A percentile compares a stretch with the other conserved stretches of the same genome.
Evolutionary conservation across 2,113 vertebrate species (phyloP).

Genomic region (Clarias batrachus): DNA sequence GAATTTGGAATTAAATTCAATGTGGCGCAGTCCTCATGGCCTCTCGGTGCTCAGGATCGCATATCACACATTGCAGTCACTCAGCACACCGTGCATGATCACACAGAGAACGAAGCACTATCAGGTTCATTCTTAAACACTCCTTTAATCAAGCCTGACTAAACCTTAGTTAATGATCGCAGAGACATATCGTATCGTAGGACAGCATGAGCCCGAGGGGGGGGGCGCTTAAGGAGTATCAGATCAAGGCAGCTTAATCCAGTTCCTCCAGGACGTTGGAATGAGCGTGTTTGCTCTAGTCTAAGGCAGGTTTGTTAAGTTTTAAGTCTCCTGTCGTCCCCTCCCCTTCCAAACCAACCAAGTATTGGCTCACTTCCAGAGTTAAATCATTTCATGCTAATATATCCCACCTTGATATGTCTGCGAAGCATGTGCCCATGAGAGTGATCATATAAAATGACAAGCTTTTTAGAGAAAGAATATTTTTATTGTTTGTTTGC

Average conservation of each 20-base stretch:
- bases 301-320: neutral
- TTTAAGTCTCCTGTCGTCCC: neutral
- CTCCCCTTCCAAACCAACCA: neutral
- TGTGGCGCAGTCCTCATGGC: neutral
- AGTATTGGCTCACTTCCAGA: neutral
- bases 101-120: neutral
- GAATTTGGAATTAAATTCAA: neutral
- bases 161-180: neutral
- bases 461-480: neutral
- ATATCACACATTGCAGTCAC: neutral
- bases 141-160: neutral
- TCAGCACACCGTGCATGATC: neutral
- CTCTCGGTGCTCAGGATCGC: neutral
- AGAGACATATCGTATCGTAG: neutral
- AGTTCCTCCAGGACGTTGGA: constrained; percentile 8
- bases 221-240: neutral
- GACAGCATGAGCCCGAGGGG: constrained; percentile 10
- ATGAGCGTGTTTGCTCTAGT: constrained; percentile 22
- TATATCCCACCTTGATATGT: neutral
- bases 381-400: neutral
- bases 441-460: neutral
- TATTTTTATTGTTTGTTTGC: neutral
- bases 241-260: constrained; percentile 42
- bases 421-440: neutral
- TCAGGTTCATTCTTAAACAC: neutral